Percentiles rank a stretch among this genome's conserved stretches.
Evolutionary conservation across 2,888 invertebrate species (phyloP).

Genomic region (Drosophila anomalipes): DNA sequence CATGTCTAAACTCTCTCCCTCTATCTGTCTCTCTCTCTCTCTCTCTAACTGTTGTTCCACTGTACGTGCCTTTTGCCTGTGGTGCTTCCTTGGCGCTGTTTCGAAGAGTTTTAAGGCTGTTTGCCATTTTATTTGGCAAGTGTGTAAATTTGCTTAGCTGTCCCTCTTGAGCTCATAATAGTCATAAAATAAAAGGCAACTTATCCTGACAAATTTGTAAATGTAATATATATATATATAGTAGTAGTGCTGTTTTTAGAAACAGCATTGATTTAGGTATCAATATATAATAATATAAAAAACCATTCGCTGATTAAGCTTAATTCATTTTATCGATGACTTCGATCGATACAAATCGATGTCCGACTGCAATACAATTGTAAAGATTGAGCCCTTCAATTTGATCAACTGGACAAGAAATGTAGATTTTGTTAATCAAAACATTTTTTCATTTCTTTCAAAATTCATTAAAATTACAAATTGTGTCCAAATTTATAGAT

Average conservation of each 20-base stretch:
- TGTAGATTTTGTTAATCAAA: not conserved
- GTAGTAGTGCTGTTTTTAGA: not conserved
- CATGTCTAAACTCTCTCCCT: too few species aligned
- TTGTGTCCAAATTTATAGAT: not conserved
- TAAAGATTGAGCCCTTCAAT: not conserved
- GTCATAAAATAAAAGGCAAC: not conserved
- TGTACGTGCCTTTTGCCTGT: constrained; percentile 40
- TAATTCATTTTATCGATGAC: not conserved
- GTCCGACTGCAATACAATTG: not conserved
- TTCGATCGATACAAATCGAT: not conserved
- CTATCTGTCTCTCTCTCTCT: not conserved
- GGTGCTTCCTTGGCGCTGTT: constrained; percentile 16
- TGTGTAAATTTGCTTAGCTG: constrained; percentile 6
- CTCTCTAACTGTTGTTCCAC: constrained; percentile 25
- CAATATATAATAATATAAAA: not conserved
- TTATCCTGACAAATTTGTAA: not conserved
- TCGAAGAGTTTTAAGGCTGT: not conserved
- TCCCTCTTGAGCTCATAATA: not conserved
- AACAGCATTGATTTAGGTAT: not conserved
- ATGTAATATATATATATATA: not conserved
- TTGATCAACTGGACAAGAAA: not conserved
- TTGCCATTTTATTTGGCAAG: constrained; percentile 3
- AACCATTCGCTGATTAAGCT: not conserved
- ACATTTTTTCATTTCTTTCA: not conserved
- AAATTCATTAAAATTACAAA: not conserved